Conservation (phyloP, 2,888 invertebrate genomes). For the Chironomus tentans region DNA sequence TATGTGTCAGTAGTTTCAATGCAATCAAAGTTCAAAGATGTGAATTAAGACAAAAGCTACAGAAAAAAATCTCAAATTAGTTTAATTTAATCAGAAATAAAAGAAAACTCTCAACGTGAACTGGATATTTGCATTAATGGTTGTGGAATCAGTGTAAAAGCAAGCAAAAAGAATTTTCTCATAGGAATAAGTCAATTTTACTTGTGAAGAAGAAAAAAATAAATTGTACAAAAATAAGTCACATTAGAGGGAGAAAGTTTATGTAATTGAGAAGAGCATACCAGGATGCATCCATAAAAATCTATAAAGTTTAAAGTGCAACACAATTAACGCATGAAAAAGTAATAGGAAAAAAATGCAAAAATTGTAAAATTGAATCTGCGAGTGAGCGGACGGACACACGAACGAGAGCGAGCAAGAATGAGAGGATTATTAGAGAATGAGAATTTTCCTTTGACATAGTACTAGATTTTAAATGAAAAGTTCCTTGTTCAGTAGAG, state of each 20-base stretch:
- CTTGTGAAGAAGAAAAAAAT: too few species aligned
- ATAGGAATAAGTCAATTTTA: too few species aligned
- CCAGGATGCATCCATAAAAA: background rate
- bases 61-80: background rate
- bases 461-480: background rate
- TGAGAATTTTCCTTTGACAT: background rate
- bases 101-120: too few species aligned
- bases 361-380: too few species aligned
- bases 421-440: background rate
- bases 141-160: too few species aligned
- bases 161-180: too few species aligned
- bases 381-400: background rate
- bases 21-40: constrained; percentile 14
- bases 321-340: background rate
- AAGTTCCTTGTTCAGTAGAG: background rate
- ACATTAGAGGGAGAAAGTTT: too few species aligned
- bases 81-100: too few species aligned
- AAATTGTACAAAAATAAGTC: too few species aligned
- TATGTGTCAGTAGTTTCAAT: constrained; percentile 25
- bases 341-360: background rate
- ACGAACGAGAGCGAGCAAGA: too few species aligned
- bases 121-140: too few species aligned
- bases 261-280: too few species aligned
- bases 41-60: background rate
- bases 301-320: background rate